Base-by-base conservation (phyloP, 2,888 invertebrate species). In the Cosmorhoe ocellata region DNA sequence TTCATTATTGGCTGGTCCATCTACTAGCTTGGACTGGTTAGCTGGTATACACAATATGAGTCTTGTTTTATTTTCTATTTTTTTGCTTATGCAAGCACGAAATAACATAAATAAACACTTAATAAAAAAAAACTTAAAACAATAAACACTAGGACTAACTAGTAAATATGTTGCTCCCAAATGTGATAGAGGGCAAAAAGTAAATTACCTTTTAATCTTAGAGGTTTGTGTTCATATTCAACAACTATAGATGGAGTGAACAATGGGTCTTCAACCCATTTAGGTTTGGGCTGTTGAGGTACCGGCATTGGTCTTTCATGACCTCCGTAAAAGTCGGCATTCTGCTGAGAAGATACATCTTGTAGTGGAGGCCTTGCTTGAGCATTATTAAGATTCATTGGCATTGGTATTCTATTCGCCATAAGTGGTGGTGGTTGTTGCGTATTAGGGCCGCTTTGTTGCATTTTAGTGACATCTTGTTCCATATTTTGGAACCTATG, bases 141-240 rank as follows among this genome's bases (percentile, higher is more conserved):
- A n/a, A n/a, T n/a, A n/a, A n/a, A n/a, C n/a, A n/a, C n/a, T n/a
- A n/a, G n/a, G n/a, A n/a, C n/a, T n/a, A n/a, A n/a, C n/a, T n/a
- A n/a, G n/a, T n/a, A n/a, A n/a, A n/a, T n/a, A n/a, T n/a, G n/a
- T 24, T 30, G 44, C 40, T 38, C 47, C 42, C 50, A 50, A 46
- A 54, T 58, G 50, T 56, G 27, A 14, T 18, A 31, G 10, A 26
- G 38, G 38, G 26, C 32, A 55, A 24, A 27, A 37, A 45, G 11
- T 41, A 56, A 69, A 60, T 90, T 91, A 92, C 93, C 89, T 88
- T 89, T 88, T 58, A 84, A 71, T 74, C 88, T 80, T 33, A 91
- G 74, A 55, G 92, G 84, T 75, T 92, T 93, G 76, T 94, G 94
- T 61, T 93, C 93, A 85, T 95, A 95, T 81, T 95, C 94, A 64